Percentiles rank a stretch among this genome's conserved stretches.
Conservation (phyloP, 2,888 invertebrate species). For the Drosophila meridiana region DNA sequence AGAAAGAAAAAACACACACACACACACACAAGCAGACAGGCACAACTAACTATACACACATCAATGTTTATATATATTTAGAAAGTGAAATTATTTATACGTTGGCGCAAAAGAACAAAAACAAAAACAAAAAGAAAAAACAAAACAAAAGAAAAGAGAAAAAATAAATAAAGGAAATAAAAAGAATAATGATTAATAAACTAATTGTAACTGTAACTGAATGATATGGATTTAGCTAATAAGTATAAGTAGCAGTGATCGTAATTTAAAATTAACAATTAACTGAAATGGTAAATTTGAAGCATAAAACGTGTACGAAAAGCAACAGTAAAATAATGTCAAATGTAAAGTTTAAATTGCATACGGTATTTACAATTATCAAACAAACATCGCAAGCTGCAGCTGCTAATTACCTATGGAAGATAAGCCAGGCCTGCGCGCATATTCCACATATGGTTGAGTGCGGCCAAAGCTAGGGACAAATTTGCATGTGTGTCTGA, state of each 20-base stretch:
- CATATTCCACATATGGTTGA: conserved; percentile 18
- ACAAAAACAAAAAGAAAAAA: conserved; percentile 17
- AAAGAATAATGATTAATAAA: conserved; percentile 55
- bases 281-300: conserved; percentile 57
- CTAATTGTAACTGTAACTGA: conserved; percentile 73
- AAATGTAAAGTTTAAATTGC: conserved; percentile 56
- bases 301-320: conserved; percentile 78
- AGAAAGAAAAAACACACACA: conserved; percentile 27
- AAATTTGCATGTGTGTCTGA: conserved; percentile 19
- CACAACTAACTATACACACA: conserved; percentile 64
- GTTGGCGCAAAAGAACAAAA: conserved; percentile 76
- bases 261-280: conserved; percentile 80
- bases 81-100: conserved; percentile 78
- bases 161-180: conserved; percentile 11
- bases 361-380: conserved; percentile 46
- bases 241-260: conserved; percentile 81
- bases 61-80: conserved; percentile 80
- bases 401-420: conserved; percentile 35
- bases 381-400: conserved; percentile 32
- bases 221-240: conserved; percentile 73
- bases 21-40: conserved; percentile 53
- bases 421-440: conserved; percentile 5
- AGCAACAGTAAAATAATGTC: conserved; percentile 72
- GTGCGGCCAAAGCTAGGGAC: conserved; percentile 18
- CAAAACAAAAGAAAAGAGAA: conserved; percentile 21